These are phyloP conservation scores for Physella acuta DNA, from an alignment of 1,140 invertebrate species.

Conservation along the genomic window DNA sequence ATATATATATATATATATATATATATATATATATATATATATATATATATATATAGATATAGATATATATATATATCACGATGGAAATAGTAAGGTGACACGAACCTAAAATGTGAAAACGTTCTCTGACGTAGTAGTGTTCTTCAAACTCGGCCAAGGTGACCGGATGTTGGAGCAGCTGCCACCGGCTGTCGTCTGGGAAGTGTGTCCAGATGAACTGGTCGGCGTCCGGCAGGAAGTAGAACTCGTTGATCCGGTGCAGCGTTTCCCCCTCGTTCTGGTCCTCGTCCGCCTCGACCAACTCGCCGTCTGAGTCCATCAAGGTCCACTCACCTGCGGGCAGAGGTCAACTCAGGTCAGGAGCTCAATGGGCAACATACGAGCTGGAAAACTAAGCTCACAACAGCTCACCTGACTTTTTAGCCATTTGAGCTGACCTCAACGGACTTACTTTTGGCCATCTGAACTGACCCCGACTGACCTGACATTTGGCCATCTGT, in stretches of 20 bases:
- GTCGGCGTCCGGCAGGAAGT: constrained; percentile 54
- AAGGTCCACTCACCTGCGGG: constrained; percentile 48
- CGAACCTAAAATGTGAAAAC: constrained; percentile 51
- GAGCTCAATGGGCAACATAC: no score
- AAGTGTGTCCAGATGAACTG: constrained; percentile 51
- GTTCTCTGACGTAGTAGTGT: constrained; percentile 46
- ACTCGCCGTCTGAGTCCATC: constrained; percentile 47
- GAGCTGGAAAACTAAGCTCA: no score
- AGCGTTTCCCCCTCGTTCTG: constrained; percentile 45
- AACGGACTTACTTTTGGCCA: no score
- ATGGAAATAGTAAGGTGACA: neutral
- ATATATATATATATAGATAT: neutral
- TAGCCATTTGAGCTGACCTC: no score
- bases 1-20: no score
- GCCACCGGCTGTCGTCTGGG: constrained; percentile 49
- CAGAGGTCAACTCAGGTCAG: neutral
- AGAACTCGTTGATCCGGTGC: constrained; percentile 56
- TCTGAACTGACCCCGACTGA: no score
- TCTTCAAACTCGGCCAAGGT: constrained; percentile 39
- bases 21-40: no score
- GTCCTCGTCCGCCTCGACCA: constrained; percentile 44
- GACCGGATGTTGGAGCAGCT: constrained; percentile 43
- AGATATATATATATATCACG: neutral
- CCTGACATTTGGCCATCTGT: no score
- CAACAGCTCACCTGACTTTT: no score